These are phyloP conservation scores for Brachyrhaphis roseni DNA, from an alignment of 2,797 vertebrate genomes.

Conservation along the genomic window DNA sequence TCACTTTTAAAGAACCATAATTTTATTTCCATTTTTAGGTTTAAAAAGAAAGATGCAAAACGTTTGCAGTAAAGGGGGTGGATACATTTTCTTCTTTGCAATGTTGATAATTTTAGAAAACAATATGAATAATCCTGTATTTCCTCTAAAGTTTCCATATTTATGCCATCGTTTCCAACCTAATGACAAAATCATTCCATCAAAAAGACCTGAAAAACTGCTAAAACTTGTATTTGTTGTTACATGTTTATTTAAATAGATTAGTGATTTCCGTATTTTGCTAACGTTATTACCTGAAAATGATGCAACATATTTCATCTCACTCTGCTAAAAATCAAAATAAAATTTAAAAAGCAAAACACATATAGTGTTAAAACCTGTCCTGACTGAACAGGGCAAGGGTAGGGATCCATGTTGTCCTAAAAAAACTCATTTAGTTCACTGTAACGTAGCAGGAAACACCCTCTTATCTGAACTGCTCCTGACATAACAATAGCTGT, in stretches of 20 bases:
- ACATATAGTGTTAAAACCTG: not conserved
- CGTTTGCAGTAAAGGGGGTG: not conserved
- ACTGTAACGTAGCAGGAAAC: constrained; percentile 60
- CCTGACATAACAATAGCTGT: constrained; percentile 51
- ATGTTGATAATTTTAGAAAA: not conserved
- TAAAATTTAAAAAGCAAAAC: not conserved
- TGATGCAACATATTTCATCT: not conserved
- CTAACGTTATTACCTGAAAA: not conserved
- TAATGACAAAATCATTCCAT: not conserved
- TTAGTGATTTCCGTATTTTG: not conserved
- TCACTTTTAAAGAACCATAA: not conserved
- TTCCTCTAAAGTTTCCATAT: not conserved
- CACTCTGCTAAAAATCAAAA: not conserved
- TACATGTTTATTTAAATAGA: not conserved
- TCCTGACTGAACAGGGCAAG: not conserved
- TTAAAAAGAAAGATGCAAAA: not conserved
- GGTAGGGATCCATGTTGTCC: not conserved
- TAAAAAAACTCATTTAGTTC: not conserved
- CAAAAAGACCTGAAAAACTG: not conserved
- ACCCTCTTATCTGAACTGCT: constrained; percentile 58
- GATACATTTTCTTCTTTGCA: not conserved
- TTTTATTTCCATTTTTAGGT: not conserved
- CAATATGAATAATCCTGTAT: not conserved
- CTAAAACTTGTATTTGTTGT: not conserved
- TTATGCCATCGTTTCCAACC: not conserved